Conservation (phyloP, 2,113 vertebrate genomes). For the Perca schrenkii region DNA sequence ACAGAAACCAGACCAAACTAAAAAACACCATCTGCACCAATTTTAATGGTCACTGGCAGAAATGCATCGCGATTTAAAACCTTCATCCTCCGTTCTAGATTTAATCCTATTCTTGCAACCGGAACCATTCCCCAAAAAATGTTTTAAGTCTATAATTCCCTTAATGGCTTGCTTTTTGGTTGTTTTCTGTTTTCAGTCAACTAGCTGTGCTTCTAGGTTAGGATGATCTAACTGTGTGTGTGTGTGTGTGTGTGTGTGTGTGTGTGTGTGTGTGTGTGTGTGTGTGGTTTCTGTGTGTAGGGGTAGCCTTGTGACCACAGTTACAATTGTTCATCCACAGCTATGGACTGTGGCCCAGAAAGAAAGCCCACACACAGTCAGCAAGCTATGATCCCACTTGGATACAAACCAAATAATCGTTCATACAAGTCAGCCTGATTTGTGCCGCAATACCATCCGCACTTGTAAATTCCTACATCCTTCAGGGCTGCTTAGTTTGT, state of each 20-base stretch:
- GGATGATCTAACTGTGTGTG: slow-evolving; percentile 48
- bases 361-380: slow-evolving; percentile 77
- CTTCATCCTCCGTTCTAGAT: slow-evolving; percentile 31
- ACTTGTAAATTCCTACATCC: slow-evolving; percentile 46
- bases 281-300: slow-evolving; percentile 66
- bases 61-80: slow-evolving; percentile 44
- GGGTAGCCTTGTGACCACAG: slow-evolving; percentile 75
- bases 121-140: slow-evolving; percentile 12
- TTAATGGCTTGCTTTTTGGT: slow-evolving; percentile 56
- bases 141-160: slow-evolving; percentile 42
- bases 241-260: slow-evolving; percentile 4
- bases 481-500: slow-evolving; percentile 40
- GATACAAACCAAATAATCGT: slow-evolving; percentile 69
- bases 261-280: slow-evolving; percentile 2
- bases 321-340: slow-evolving; percentile 70
- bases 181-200: slow-evolving; percentile 50
- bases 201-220: slow-evolving; percentile 60
- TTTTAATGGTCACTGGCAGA: slow-evolving; percentile 44
- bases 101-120: slow-evolving; percentile 47
- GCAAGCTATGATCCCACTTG: slow-evolving; percentile 68
- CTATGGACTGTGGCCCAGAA: slow-evolving; percentile 69
- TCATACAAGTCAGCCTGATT: slow-evolving; percentile 64
- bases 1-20: slow-evolving; percentile 29
- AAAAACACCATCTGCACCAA: slow-evolving; percentile 45
- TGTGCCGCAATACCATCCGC: slow-evolving; percentile 36